Evolutionary conservation across 2,113 vertebrate genomes (phyloP).

Genomic region (Spermophilus dauricus): DNA sequence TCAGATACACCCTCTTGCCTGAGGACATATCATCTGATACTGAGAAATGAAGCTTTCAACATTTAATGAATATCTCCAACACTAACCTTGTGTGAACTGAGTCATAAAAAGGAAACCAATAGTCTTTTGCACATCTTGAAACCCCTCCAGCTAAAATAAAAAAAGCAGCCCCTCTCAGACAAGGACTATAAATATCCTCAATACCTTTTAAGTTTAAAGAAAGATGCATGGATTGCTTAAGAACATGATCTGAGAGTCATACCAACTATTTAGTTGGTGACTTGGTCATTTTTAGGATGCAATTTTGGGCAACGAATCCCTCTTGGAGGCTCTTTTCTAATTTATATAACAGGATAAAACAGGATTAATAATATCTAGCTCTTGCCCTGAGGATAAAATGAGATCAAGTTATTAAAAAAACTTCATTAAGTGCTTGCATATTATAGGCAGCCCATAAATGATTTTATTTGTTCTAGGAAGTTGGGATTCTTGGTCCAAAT

Average conservation of each 20-base stretch:
- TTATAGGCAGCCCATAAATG: not conserved
- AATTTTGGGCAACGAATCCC: not conserved
- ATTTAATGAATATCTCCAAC: slow-evolving; percentile 54
- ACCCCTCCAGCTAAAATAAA: not conserved
- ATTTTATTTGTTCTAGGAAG: not conserved
- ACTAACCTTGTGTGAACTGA: not conserved
- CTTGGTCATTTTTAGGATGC: not conserved
- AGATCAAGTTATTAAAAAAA: not conserved
- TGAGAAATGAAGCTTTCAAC: not conserved
- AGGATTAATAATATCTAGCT: not conserved
- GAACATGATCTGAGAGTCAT: not conserved
- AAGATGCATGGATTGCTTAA: not conserved
- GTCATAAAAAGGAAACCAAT: slow-evolving; percentile 3
- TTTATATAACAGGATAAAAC: not conserved
- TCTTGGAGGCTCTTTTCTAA: not conserved
- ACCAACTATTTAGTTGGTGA: not conserved
- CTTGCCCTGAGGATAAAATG: not conserved
- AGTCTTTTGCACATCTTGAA: not conserved
- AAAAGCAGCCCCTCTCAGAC: not conserved
- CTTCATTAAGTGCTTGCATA: not conserved
- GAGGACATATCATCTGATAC: not conserved
- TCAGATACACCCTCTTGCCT: slow-evolving; percentile 40
- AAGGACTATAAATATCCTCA: slow-evolving; percentile 6
- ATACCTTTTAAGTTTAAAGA: not conserved
- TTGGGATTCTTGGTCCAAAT: not conserved